A percentile compares a stretch with the other conserved stretches of the same genome.
Conservation (phyloP, 2,888 invertebrate genomes). For the Eilema sororculum region DNA sequence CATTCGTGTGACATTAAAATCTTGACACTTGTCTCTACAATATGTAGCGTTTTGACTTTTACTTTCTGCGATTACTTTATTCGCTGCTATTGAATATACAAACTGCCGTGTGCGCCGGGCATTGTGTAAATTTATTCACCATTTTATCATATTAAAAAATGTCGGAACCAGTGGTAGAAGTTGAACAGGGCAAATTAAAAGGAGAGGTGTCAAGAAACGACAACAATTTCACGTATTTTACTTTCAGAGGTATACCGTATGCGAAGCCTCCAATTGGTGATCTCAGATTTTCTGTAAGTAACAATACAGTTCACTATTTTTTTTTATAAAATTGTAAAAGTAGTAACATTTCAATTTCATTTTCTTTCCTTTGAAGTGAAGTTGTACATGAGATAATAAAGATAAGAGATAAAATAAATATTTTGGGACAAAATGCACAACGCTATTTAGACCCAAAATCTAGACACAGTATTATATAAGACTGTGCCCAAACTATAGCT, state of each 20-base stretch:
- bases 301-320: too few relatives aligned
- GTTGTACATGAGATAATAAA: too few relatives aligned
- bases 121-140: neutral
- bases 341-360: too few relatives aligned
- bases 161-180: slow-evolving; percentile 64
- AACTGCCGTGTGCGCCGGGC: neutral
- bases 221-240: slow-evolving; percentile 73
- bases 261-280: slow-evolving; percentile 85
- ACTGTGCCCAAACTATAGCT: too few relatives aligned
- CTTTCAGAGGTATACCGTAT: slow-evolving; percentile 86
- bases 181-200: slow-evolving; percentile 80
- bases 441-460: too few relatives aligned
- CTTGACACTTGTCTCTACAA: neutral
- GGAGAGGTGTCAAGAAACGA: slow-evolving; percentile 72
- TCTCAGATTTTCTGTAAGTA: slow-evolving; percentile 73
- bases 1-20: neutral
- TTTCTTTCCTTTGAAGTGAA: too few relatives aligned
- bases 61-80: neutral
- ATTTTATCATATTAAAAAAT: slow-evolving; percentile 41
- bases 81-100: neutral
- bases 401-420: too few relatives aligned
- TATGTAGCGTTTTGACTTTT: neutral
- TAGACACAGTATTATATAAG: too few relatives aligned
- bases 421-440: too few relatives aligned
- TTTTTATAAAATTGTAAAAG: too few relatives aligned